Conservation (phyloP, 2,797 vertebrate genomes). For the Rallus crepitans region DNA sequence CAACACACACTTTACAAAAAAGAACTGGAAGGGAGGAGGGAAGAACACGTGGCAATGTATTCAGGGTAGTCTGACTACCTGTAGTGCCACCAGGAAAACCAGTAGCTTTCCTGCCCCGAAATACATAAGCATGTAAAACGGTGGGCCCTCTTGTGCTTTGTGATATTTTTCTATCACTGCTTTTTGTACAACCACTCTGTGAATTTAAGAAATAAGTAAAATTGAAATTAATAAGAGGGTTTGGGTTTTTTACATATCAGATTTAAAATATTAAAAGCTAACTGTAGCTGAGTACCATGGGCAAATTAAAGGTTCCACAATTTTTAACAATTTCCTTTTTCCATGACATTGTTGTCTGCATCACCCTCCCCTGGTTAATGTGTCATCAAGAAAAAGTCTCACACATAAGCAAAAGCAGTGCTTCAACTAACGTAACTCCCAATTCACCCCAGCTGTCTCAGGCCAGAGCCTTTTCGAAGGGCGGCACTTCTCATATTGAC, state of each 20-base stretch:
- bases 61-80: background rate
- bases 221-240: background rate
- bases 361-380: background rate
- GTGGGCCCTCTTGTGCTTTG: background rate
- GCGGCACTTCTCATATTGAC: background rate
- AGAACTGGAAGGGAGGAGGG: background rate
- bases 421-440: background rate
- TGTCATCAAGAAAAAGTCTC: background rate
- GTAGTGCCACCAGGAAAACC: background rate
- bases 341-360: background rate
- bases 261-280: background rate
- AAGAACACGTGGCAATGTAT: background rate
- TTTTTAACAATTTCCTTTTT: background rate
- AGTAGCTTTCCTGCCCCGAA: background rate
- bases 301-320: background rate
- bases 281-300: background rate
- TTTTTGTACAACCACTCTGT: background rate
- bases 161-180: background rate
- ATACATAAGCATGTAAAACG: background rate
- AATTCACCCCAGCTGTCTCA: background rate
- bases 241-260: background rate
- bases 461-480: background rate
- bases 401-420: background rate
- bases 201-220: background rate
- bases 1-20: background rate